A percentile compares a stretch with the other conserved stretches of the same genome.
Evolutionary conservation across 1,140 invertebrate species (phyloP).

Genomic region (Vanessa tameamea): DNA sequence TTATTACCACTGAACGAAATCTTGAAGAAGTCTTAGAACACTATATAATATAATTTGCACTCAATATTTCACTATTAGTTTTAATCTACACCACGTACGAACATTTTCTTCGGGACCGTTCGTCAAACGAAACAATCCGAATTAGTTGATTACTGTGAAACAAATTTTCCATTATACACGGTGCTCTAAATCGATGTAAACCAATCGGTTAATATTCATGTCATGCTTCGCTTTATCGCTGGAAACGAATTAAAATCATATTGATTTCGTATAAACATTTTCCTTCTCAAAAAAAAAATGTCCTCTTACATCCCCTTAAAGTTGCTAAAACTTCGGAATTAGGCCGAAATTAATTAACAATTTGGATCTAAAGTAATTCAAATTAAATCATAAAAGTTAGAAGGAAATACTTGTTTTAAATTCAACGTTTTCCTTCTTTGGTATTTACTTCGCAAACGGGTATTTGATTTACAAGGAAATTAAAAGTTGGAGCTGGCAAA

Average conservation of each 20-base stretch:
- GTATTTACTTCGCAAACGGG: constrained; percentile 25
- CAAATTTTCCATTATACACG: constrained; percentile 49
- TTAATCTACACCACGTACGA: constrained; percentile 70
- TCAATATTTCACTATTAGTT: constrained; percentile 31
- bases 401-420: constrained; percentile 38
- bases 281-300: neutral
- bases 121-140: constrained; percentile 45
- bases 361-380: constrained; percentile 33
- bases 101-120: constrained; percentile 62
- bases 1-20: constrained; percentile 61
- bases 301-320: constrained; percentile 21
- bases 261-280: constrained; percentile 21
- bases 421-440: constrained; percentile 38
- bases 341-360: constrained; percentile 30
- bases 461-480: constrained; percentile 18
- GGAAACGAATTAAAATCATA: constrained; percentile 44
- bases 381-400: constrained; percentile 26
- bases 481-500: neutral
- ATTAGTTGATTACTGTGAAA: constrained; percentile 44
- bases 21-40: constrained; percentile 49
- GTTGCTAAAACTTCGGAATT: constrained; percentile 28
- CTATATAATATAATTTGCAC: constrained; percentile 35
- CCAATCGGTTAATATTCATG: constrained; percentile 41
- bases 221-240: constrained; percentile 44
- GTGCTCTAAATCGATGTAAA: constrained; percentile 42